Conservation (phyloP, 2,888 invertebrate species). For the Bimastos eiseni region DNA sequence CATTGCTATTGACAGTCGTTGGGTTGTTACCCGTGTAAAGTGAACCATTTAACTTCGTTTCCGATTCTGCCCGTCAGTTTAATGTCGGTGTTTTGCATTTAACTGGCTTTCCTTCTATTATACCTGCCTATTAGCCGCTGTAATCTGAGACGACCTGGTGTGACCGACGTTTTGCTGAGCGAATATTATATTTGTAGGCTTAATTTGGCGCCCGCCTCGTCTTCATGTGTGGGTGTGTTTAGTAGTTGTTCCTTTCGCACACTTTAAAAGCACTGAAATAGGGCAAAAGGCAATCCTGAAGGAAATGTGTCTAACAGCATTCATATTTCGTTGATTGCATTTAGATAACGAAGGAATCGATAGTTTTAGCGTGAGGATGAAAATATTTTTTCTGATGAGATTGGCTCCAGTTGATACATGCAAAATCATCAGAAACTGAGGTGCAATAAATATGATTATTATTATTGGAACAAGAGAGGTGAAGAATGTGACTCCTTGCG, state of each 20-base stretch:
- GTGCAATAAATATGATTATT: not conserved
- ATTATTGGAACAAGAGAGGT: not conserved
- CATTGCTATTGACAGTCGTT: not conserved
- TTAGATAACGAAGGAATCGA: not conserved
- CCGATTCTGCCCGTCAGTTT: not conserved
- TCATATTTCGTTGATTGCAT: not conserved
- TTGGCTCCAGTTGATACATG: not conserved
- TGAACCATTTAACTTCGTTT: slow-evolving; percentile 4
- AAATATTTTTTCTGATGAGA: not conserved
- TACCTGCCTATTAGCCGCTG: not conserved
- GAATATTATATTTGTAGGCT: not conserved
- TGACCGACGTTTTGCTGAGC: not conserved
- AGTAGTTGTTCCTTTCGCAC: not conserved
- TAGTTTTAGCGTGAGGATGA: not conserved
- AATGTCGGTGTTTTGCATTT: not conserved
- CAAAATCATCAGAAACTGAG: not conserved
- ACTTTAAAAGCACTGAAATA: not conserved
- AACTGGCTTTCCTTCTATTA: not conserved
- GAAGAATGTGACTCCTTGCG: no score
- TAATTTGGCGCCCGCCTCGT: not conserved
- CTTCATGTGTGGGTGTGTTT: not conserved
- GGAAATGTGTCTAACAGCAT: not conserved
- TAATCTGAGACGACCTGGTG: not conserved
- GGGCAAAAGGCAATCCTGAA: not conserved
- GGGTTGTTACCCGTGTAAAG: not conserved